A percentile compares a stretch with the other conserved stretches of the same genome.
Evolutionary conservation across 2,113 vertebrate genomes (phyloP).

Genomic region (Columba janthina): DNA sequence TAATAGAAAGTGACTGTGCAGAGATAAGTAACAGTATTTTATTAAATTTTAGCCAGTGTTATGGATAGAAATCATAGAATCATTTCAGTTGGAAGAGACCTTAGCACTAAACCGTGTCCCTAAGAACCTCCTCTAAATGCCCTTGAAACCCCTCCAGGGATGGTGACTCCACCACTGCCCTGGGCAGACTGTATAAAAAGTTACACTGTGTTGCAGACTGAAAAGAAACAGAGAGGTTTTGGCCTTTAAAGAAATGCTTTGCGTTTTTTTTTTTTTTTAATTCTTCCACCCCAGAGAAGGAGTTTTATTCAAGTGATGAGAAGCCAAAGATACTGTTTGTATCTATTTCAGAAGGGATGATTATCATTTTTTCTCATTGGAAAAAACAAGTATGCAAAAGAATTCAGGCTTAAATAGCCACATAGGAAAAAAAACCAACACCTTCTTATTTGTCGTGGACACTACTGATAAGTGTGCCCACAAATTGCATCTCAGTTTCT

Average conservation of each 20-base stretch:
- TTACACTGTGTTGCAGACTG: not conserved
- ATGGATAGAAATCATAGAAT: not conserved
- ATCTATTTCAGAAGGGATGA: not conserved
- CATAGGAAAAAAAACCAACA: fast-evolving
- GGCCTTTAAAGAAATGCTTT: not conserved
- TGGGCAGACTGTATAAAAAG: not conserved
- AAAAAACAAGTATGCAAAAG: not conserved
- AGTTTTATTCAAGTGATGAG: not conserved
- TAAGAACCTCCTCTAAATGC: no score
- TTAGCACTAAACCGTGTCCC: no score
- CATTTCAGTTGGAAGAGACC: no score
- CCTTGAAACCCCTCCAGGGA: no score
- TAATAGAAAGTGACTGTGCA: not conserved
- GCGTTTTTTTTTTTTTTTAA: not conserved
- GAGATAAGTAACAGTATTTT: not conserved
- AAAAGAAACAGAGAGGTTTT: not conserved
- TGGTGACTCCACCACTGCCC: no score
- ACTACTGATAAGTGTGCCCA: not conserved
- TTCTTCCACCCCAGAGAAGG: not conserved
- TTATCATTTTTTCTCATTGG: not conserved
- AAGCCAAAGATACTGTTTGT: not conserved
- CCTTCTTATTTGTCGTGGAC: not conserved
- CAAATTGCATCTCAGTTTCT: not conserved
- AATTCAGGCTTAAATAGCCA: not conserved
- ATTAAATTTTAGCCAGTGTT: not conserved